Percentiles rank a stretch among this genome's conserved stretches.
These are phyloP conservation scores for Folsomia candida DNA, from an alignment of 2,888 invertebrate species.

Conservation along the genomic window DNA sequence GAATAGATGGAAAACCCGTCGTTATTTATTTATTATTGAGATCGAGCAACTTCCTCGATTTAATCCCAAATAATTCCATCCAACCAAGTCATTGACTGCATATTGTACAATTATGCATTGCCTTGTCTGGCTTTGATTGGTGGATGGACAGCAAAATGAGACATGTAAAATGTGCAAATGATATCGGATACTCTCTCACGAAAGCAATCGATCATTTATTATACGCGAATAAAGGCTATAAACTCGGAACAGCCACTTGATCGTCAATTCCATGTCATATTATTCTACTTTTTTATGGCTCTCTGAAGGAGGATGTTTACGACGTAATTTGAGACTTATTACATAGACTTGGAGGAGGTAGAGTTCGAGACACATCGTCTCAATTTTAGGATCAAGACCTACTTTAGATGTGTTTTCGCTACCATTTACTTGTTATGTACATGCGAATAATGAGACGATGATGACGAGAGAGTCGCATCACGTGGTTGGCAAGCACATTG, in stretches of 20 bases:
- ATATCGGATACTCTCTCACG: conserved; percentile 1
- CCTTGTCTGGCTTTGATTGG: neutral
- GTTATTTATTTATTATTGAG: too few species aligned
- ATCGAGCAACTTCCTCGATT: neutral
- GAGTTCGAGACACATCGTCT: neutral
- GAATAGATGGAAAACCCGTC: too few species aligned
- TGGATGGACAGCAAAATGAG: neutral
- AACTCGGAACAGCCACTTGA: neutral
- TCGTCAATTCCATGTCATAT: neutral
- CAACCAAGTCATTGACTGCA: neutral
- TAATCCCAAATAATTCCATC: neutral
- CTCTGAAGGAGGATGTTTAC: neutral
- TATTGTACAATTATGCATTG: neutral
- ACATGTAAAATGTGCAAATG: neutral
- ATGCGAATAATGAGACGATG: neutral
- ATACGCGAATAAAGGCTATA: neutral
- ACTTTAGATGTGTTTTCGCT: neutral
- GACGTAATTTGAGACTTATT: neutral
- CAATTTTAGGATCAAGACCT: neutral
- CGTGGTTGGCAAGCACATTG: neutral
- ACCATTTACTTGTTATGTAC: neutral
- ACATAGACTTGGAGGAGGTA: neutral
- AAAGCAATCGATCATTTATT: neutral
- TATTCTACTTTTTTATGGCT: neutral
- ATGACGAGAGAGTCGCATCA: neutral